These are phyloP conservation scores for Pipistrellus pipistrellus DNA, from an alignment of 2,797 vertebrate species.

Conservation along the genomic window DNA sequence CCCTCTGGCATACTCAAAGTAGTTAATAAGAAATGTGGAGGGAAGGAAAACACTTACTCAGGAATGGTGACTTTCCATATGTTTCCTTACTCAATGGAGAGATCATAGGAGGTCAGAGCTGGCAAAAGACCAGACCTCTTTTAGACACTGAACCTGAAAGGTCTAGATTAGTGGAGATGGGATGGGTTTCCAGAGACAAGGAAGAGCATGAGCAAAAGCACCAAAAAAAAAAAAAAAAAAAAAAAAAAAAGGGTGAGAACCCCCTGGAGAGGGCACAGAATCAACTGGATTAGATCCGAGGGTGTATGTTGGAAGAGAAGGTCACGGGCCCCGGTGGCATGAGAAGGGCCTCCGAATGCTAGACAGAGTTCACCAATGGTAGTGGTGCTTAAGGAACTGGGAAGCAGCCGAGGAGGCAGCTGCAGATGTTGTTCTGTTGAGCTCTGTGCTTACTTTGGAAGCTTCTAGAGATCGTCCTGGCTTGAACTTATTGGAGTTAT, in stretches of 20 bases:
- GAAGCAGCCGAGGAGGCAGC: neutral
- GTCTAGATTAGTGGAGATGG: neutral
- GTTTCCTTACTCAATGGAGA: neutral
- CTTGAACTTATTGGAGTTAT: neutral
- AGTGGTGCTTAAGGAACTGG: neutral
- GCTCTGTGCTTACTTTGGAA: neutral
- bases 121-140: neutral
- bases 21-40: neutral
- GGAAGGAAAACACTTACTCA: neutral
- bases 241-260: too few species aligned
- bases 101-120: neutral
- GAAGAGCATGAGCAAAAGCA: neutral
- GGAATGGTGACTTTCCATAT: neutral
- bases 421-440: neutral
- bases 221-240: neutral
- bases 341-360: neutral
- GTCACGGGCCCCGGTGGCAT: neutral
- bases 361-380: neutral
- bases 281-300: accelerated
- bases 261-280: neutral
- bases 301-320: neutral
- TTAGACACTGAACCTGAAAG: neutral
- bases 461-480: neutral
- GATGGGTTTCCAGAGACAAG: neutral
- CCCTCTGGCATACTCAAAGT: neutral